Base-by-base conservation (phyloP, 2,797 vertebrate species). In the Acipenser ruthenus region DNA sequence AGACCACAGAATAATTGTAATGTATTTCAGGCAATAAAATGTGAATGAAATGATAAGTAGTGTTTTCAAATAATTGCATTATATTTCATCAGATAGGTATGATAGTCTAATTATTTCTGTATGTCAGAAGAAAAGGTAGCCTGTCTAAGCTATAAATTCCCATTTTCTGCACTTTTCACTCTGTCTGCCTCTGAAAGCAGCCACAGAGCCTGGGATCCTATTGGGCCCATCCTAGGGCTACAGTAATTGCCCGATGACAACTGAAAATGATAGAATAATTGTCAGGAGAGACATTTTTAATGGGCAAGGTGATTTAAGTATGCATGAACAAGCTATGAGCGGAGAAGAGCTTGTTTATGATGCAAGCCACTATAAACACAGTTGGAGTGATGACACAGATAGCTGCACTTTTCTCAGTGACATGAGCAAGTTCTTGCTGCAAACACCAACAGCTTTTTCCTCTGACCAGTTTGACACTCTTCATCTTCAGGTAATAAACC, bases 241-340 rank as follows among this genome's bases (percentile, higher is more conserved):
- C 83, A 87, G 89, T 95, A 96, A 97, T 95, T 97, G 93, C 92
- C 91, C 87, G 87, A 94, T 96, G 95, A 95, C 96, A 98, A 96
- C 93, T 94, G 92, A 93, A 97, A 96, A 96, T 95, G 95, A 96
- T 95, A 95, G 93, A 97, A 96, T 98, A 96, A 97, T 99, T 97
- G 94, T 97, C 93, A 95, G 90, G 91, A 94, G 93, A 93, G 92
- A 88, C 87, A 84, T 91, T 93, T 93, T 92, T 93, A 94, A 94
- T 95, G 93, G 92, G 90, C 89, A 87, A 89, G 91, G 93, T 93
- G 94, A 94, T 95, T 96, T 95, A 94, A 95, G 93, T 94, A 94
- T 97, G 94, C 94, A 94, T 93, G 94, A 94, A 93, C 89, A 92
- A 91, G 91, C 87, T 88, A 84, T 86, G 86, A 90, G 88, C 87